These are phyloP conservation scores for Halcyon leucocephala DNA, from an alignment of 2,797 vertebrate genomes.

Conservation along the genomic window DNA sequence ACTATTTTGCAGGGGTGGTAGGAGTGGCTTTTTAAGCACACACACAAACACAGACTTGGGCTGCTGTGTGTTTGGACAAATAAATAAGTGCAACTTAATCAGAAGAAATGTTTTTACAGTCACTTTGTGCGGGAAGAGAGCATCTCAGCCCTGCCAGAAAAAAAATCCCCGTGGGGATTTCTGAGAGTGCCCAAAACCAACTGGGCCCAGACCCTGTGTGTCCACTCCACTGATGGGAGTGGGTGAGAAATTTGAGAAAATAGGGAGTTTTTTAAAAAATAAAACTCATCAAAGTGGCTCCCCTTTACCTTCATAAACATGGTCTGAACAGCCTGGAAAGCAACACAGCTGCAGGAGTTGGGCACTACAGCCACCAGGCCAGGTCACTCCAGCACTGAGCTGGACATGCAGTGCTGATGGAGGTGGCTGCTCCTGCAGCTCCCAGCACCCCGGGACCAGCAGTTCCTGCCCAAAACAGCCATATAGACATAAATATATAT, in stretches of 20 bases:
- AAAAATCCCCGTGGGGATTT: not conserved
- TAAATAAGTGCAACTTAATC: slow-evolving; percentile 4
- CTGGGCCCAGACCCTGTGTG: not conserved
- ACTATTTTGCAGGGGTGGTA: slow-evolving; percentile 57
- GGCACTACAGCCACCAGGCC: fast-evolving
- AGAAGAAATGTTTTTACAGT: not conserved
- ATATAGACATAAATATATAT: not conserved
- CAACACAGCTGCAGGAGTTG: fast-evolving
- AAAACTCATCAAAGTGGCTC: not conserved
- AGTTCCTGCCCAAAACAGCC: not conserved
- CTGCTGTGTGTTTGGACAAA: slow-evolving; percentile 20
- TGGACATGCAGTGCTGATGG: not conserved
- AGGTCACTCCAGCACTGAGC: not conserved
- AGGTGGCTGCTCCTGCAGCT: not conserved
- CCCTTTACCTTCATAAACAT: not conserved
- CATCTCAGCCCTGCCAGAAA: not conserved
- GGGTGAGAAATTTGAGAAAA: not conserved
- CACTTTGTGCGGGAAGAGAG: not conserved
- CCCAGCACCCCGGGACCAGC: not conserved
- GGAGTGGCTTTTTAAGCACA: slow-evolving; percentile 34
- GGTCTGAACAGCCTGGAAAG: not conserved
- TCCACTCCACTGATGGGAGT: not conserved
- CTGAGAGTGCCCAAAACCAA: not conserved
- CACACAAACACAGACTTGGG: not conserved
- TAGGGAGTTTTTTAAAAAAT: not conserved